Base-by-base conservation (phyloP, 2,113 vertebrate species). In the Neopipo cinnamomea region DNA sequence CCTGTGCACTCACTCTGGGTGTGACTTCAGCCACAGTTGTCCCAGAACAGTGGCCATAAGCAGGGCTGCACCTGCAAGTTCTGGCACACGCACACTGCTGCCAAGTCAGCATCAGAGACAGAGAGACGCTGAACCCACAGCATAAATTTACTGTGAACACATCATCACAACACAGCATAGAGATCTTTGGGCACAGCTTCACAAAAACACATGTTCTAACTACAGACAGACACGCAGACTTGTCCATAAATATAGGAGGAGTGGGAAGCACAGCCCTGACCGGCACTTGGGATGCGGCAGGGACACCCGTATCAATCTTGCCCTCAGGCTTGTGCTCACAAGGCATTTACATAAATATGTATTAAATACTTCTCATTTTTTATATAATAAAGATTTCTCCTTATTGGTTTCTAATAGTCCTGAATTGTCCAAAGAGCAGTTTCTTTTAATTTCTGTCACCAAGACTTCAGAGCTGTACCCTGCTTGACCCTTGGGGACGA, bases 371-470 rank as follows among this genome's bases (percentile, higher is more conserved):
- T 97, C 39, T 83, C 94, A 77, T 86, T 96, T 70, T 93, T 93
- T 97, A 91, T 96, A 98, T 94, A 97, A 95, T 96, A 98, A 91
- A 97, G 90, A 98, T 95, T 94, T 97, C 46, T 97, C 70, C 77
- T 93, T 87, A 86, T 46, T 91, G 71, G 70, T 67, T 96, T 92
- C 94, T 96, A 97, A 93, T 95, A 97, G 96, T 97, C 96, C 92
- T 96, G 95, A 97, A 97, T 97, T 88, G 92, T 89, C 97, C 95
- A 96, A 89, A 80, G 65, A 96, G 84, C 65, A 97, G 85, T 82
- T 95, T 96, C 62, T 82, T 76, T 68, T 66, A 62, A 52, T 86
- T 85, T 74, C 88, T 47, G 37, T 65, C 85, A 85, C 91, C 73
- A 89, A 85, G 91, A 88, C 83, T 85, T 85, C 92, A 89, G 91